Conservation (phyloP, 2,113 vertebrate genomes). For the Cochlearius cochlearius region DNA sequence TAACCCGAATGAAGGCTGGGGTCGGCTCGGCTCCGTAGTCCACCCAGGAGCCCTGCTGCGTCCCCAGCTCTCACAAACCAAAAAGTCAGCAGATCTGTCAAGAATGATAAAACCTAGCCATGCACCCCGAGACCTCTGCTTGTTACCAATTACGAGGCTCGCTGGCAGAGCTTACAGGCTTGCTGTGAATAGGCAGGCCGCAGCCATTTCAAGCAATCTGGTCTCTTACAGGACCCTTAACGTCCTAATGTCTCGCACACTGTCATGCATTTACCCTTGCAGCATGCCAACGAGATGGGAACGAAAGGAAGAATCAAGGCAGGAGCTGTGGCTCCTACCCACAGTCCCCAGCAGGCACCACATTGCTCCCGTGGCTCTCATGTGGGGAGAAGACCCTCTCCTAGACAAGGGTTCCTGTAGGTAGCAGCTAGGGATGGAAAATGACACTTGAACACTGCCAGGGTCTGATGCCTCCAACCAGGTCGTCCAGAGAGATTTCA, state of each 20-base stretch:
- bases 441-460: background rate
- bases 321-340: background rate
- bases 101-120: background rate
- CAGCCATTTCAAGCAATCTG: background rate
- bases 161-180: background rate
- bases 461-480: background rate
- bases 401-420: background rate
- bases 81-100: conserved; percentile 22
- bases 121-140: background rate
- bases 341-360: background rate
- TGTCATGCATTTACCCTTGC: background rate
- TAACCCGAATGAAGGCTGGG: fast-evolving
- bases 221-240: background rate
- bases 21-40: background rate
- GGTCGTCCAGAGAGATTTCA: background rate
- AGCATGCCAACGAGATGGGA: background rate
- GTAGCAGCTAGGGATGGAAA: background rate
- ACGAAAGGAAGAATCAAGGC: background rate
- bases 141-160: background rate
- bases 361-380: background rate
- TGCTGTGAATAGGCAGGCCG: background rate
- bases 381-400: background rate
- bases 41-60: background rate
- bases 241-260: fast-evolving
- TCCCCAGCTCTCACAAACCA: background rate